These are phyloP conservation scores for Heteractis magnifica DNA, from an alignment of 92 coral and sea anemone species.

Conservation along the genomic window DNA sequence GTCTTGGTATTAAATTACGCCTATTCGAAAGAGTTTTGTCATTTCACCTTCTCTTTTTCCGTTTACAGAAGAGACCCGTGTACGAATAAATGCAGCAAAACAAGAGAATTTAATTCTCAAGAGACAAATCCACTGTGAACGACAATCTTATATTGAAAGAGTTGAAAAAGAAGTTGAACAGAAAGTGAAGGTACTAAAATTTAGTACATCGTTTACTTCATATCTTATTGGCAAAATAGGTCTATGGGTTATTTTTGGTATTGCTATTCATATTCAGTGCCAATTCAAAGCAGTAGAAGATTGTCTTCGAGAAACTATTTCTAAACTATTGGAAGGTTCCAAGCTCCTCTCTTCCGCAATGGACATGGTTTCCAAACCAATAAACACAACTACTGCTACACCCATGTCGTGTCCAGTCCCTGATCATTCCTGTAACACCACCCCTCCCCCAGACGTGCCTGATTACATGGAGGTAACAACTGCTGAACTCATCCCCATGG, in stretches of 20 bases:
- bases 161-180: slow-evolving; percentile 24
- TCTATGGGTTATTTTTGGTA: neutral
- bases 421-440: slow-evolving; percentile 23
- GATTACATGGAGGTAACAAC: slow-evolving; percentile 22
- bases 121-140: slow-evolving; percentile 27
- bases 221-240: neutral
- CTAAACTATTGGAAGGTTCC: slow-evolving; percentile 32
- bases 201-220: neutral
- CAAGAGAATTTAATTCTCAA: slow-evolving; percentile 15
- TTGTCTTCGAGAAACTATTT: slow-evolving; percentile 14
- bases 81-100: slow-evolving; percentile 13
- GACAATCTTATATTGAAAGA: slow-evolving; percentile 29
- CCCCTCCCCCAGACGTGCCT: slow-evolving; percentile 44
- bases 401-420: slow-evolving; percentile 21
- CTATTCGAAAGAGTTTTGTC: too few relatives aligned
- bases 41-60: neutral
- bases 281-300: slow-evolving; percentile 19
- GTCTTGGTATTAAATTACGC: too few relatives aligned
- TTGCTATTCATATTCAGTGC: neutral
- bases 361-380: slow-evolving; percentile 18
- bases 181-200: slow-evolving; percentile 24
- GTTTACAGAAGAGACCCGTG: slow-evolving; percentile 28
- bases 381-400: slow-evolving; percentile 5
- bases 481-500: slow-evolving; percentile 35
- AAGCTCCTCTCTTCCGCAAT: slow-evolving; percentile 12